Base-by-base conservation (phyloP, 2,888 invertebrate genomes). In the Odontomyia ornata region DNA sequence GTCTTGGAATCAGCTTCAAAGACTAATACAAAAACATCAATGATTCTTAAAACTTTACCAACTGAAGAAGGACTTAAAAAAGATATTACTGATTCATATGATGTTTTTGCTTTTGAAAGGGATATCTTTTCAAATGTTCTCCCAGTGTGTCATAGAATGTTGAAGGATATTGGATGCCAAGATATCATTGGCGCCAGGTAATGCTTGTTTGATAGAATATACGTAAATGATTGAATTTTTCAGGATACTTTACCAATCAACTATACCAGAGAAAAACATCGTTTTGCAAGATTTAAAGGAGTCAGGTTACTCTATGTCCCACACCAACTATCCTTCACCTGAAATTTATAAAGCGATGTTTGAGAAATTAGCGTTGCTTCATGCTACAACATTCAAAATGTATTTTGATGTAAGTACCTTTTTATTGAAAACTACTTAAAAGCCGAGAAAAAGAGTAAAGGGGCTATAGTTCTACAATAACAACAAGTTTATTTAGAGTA, bases 341-440 rank as follows among this genome's bases (percentile, higher is more conserved):
- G 36, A 60, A n/a, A 30, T 46, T 9, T 73, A 36, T 15, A 47
- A 60, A 36, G 23, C 36, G 23, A 73, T 73, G 57, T 73, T 73
- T 43, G 60, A 30, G 9, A 73, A 73, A 36, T 30, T 73, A 21
- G 73, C 73, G 7, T 23, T 57, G 57, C 18, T 73, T 1, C 73
- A 73, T 57, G 73, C 73, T 7, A 60, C 57, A 7, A 57, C 73
- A 11, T 73, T 73, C 23, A 73, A 73, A 73, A 73, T 73, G 73
- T 36, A 30, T 23, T 56, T 23, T 11, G 73, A 73, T 60, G 73
- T 73, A 36, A 60, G 57, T 57, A 60, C 5, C 25, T 18, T 11
- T 15, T 0, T 21, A 15, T n/a, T n/a, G n/a, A n/a, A 15, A 0
- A 46, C n/a, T 46, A 11, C 1, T 46, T 46, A 15, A 46, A 46